Percentiles rank a stretch among this genome's conserved stretches.
Evolutionary conservation across 2,888 invertebrate species (phyloP).

Genomic region (Torymus tubicola): DNA sequence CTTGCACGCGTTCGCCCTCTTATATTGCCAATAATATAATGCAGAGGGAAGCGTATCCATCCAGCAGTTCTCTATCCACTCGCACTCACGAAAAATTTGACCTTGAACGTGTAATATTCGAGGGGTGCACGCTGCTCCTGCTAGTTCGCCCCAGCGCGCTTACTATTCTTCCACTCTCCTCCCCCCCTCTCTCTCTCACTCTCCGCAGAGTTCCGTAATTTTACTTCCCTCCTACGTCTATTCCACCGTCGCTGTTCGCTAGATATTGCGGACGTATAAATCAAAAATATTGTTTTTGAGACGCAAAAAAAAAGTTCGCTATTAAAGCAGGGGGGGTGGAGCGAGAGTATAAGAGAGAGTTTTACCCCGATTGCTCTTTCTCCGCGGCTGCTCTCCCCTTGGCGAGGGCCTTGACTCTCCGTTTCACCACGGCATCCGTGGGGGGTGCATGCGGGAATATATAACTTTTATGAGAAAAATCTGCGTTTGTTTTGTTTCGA

Average conservation of each 20-base stretch:
- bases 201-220: constrained; percentile 32
- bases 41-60: background rate
- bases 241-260: constrained; percentile 13
- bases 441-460: too few species aligned
- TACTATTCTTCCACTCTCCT: background rate
- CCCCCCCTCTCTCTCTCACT: background rate
- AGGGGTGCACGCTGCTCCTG: background rate
- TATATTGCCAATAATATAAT: constrained; percentile 49
- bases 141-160: background rate
- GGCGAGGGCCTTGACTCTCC: background rate
- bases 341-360: constrained; percentile 14
- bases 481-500: background rate
- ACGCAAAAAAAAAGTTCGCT: constrained; percentile 42
- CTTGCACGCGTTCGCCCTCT: constrained; percentile 1
- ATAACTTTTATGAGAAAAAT: constrained; percentile 37
- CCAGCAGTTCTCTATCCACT: too few species aligned
- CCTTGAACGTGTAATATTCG: constrained; percentile 53
- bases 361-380: constrained; percentile 15
- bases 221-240: background rate
- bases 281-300: constrained; percentile 55
- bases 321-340: constrained; percentile 17
- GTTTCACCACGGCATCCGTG: background rate
- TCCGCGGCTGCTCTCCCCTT: background rate
- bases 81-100: constrained; percentile 47
- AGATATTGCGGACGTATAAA: constrained; percentile 55